phyloP scores from a whole-genome alignment of 2,113 vertebrate species.

The Delphinus delphis region DNA sequence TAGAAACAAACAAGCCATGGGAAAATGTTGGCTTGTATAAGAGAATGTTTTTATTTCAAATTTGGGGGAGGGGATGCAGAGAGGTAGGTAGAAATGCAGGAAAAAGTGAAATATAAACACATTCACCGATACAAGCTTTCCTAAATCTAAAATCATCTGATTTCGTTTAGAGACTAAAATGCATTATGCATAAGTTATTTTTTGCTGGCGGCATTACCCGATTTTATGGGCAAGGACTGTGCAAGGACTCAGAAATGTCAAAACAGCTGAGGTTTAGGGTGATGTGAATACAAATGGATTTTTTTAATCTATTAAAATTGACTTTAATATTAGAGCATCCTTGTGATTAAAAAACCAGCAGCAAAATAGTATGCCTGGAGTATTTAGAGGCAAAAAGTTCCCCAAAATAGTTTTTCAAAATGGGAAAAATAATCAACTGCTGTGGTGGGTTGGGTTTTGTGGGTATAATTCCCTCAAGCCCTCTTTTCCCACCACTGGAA shows the following conservation, averaged over 20 bases:
- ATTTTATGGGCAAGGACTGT: constrained; percentile 36
- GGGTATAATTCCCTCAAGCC: neutral
- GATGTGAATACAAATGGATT: neutral
- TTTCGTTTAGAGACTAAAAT: constrained; percentile 19
- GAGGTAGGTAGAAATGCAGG: neutral
- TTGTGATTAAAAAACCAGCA: neutral
- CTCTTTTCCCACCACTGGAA: neutral
- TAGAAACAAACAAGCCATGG: neutral
- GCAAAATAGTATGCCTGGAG: neutral
- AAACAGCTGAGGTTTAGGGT: constrained; percentile 17
- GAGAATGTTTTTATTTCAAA: constrained; percentile 12
- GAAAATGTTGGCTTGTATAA: neutral
- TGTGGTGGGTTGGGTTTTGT: neutral
- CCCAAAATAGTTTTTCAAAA: neutral
- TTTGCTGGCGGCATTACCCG: neutral
- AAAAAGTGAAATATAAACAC: constrained; percentile 4
- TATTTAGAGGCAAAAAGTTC: neutral
- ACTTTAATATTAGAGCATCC: neutral
- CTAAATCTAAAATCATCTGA: constrained; percentile 26
- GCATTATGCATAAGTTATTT: constrained; percentile 11
- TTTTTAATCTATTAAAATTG: constrained; percentile 5
- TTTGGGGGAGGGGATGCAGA: neutral
- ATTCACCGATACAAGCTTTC: neutral
- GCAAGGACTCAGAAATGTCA: constrained; percentile 42
- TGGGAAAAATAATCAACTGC: neutral